Evolutionary conservation across 2,888 invertebrate genomes (phyloP), one percentile per base, ranked within the genome.

Genomic region (Eilema sororculum): DNA sequence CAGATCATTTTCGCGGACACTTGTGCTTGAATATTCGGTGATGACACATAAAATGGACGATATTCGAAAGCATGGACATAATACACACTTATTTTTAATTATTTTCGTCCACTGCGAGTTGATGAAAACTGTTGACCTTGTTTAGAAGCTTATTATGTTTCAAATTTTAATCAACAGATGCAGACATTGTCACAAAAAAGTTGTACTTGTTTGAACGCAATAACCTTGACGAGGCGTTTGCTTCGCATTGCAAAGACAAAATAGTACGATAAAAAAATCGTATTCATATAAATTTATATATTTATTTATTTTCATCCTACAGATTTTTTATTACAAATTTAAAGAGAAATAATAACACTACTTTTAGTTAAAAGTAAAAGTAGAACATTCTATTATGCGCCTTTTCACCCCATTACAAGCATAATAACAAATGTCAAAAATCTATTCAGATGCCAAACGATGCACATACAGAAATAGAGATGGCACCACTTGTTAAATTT

Each of bases 121-220:
- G 93, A 95, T 93, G 93, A 95, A 95, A 94, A 95, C 95, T 95
- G 95, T 95, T 95, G 95, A 95, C 95, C 95, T 95, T 95, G 95
- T 95, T 93, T 95, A 95, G 94, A 95, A 95, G 95, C 95, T 91
- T 94, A 94, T 88, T 93, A 94, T 92, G 95, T 94, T 95, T 95
- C 94, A 94, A 95, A 95, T 93, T 95, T 94, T 93, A 95, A 93
- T 95, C 95, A 95, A 95, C 95, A 95, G 95, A 95, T 95, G 94
- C 93, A 94, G 94, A 94, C 95, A 93, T 93, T 93, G 93, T 93
- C 93, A 94, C 93, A 93, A 93, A 94, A 93, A 93, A 90, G 90
- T 92, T 91, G 88, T 89, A 87, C 88, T 84, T 81, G 85, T 86
- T 77, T 85, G 85, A 78, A 85, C 83, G 87, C 84, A 84, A 75